Conservation (phyloP, 1,140 invertebrate genomes). For the Medauroidea extradentata region DNA sequence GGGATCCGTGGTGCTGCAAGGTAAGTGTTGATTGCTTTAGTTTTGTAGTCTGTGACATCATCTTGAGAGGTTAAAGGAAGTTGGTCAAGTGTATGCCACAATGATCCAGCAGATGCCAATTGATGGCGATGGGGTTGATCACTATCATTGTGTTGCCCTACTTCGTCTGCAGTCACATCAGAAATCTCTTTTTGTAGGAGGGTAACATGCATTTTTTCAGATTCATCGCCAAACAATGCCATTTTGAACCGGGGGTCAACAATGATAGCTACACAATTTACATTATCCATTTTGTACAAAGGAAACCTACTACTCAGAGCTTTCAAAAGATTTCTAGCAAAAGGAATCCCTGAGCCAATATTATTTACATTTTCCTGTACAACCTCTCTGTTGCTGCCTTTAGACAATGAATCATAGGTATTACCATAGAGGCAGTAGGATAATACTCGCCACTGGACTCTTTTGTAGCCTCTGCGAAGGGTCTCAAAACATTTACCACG, state of each 20-base stretch:
- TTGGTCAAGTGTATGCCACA: no score
- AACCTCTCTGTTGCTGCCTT: not conserved
- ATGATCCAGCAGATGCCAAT: no score
- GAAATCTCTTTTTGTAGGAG: no score
- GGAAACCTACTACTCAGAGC: not conserved
- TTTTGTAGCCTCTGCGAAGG: constrained; percentile 1
- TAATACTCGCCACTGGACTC: not conserved
- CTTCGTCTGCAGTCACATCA: no score
- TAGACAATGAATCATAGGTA: constrained; percentile 5
- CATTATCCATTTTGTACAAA: not conserved
- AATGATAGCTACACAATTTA: not conserved
- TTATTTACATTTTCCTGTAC: not conserved
- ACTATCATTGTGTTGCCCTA: no score
- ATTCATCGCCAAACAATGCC: not conserved
- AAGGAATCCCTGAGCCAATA: not conserved
- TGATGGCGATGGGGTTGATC: no score
- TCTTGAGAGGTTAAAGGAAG: no score
- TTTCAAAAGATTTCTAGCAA: constrained; percentile 1
- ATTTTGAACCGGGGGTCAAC: not conserved
- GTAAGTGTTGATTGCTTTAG: no score
- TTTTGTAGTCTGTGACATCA: no score
- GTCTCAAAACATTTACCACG: no score
- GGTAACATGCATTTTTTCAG: no score
- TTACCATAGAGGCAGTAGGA: constrained; percentile 4
- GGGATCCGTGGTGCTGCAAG: no score